phyloP scores from a whole-genome alignment of 35 echinoderm and acorn worm genomes.

The Lytechinus pictus region DNA sequence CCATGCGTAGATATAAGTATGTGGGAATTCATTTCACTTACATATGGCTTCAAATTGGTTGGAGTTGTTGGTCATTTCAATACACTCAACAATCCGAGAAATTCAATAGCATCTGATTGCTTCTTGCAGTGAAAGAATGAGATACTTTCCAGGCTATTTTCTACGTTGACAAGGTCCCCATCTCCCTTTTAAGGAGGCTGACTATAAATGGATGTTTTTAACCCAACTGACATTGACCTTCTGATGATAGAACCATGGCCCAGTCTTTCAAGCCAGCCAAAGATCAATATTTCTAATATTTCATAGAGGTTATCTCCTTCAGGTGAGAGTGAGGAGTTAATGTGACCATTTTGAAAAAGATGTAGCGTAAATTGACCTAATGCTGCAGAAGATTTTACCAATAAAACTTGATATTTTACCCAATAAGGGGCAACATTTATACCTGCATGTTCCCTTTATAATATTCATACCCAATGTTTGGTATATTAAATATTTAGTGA shows the following conservation, averaged over 20 bases:
- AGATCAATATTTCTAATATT: slow-evolving; percentile 5
- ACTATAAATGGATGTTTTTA: not conserved
- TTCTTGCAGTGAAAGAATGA: not conserved
- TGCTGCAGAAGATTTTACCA: no score
- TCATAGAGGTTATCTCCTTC: not conserved
- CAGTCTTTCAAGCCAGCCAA: not conserved
- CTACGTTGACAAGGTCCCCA: not conserved
- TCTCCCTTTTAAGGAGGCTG: not conserved
- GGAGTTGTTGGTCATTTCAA: not conserved
- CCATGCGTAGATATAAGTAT: not conserved
- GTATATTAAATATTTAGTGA: no score
- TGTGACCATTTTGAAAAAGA: not conserved
- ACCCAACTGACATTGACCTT: not conserved
- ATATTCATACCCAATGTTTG: no score
- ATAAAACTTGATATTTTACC: no score
- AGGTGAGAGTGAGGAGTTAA: not conserved
- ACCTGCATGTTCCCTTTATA: not conserved
- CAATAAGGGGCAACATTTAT: no score
- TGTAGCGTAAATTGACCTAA: no score
- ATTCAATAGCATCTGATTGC: not conserved
- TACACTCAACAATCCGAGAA: not conserved
- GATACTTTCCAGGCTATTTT: not conserved
- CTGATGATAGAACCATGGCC: not conserved
- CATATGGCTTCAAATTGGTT: not conserved
- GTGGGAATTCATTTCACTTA: not conserved